Conservation (phyloP, 2,113 vertebrate genomes). For the Tiliqua scincoides region DNA sequence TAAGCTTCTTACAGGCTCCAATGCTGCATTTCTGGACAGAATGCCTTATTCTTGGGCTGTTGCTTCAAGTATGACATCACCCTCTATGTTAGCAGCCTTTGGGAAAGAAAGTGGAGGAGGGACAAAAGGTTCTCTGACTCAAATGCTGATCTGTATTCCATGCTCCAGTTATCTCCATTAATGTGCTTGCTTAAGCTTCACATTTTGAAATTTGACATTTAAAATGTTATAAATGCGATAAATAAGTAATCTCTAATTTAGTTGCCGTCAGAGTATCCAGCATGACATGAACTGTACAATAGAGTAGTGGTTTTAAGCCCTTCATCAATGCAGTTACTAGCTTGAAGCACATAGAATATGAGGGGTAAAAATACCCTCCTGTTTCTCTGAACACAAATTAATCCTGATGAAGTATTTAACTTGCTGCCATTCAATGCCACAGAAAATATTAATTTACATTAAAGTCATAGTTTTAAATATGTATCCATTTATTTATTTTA, state of each 20-base stretch:
- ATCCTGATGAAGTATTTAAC: background rate
- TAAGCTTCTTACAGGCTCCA: constrained; percentile 31
- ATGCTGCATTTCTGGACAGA: constrained; percentile 42
- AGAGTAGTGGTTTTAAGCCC: background rate
- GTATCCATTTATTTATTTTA: too few species aligned
- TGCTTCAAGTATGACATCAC: constrained; percentile 60
- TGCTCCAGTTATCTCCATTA: constrained; percentile 57
- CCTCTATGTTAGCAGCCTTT: constrained; percentile 50
- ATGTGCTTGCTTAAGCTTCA: constrained; percentile 33
- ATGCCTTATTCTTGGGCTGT: constrained; percentile 55
- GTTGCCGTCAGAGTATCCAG: background rate
- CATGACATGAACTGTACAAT: background rate
- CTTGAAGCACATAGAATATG: background rate
- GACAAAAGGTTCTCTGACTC: constrained; percentile 64
- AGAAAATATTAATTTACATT: background rate
- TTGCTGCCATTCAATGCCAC: background rate
- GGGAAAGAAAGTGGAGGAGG: constrained; percentile 56
- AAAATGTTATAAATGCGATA: constrained; percentile 27
- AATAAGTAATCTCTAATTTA: background rate
- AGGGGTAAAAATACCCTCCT: background rate
- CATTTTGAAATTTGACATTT: constrained; percentile 27
- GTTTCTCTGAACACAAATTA: too few species aligned
- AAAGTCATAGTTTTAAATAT: background rate
- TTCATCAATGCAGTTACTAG: background rate
- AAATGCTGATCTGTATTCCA: constrained; percentile 54